Percentiles rank a stretch among this genome's conserved stretches.
These are phyloP conservation scores for Chamaedrilus cognettii DNA, from an alignment of 2,888 invertebrate genomes.

Conservation along the genomic window DNA sequence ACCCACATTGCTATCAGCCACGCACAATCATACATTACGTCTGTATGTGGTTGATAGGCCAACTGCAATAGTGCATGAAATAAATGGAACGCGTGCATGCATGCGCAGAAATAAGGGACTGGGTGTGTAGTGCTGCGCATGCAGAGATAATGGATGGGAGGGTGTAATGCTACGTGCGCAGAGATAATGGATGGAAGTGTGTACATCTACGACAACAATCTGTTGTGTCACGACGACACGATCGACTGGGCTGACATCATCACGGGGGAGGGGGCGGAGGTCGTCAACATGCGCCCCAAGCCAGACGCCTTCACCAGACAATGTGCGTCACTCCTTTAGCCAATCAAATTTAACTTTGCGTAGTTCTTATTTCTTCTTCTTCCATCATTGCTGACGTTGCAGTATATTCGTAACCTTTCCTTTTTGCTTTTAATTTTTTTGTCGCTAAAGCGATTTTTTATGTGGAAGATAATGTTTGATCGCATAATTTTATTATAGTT, in stretches of 20 bases:
- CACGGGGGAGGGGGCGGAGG: conserved; percentile 58
- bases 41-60: neutral
- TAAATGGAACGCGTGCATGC: neutral
- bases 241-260: conserved; percentile 93
- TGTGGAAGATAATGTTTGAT: too few relatives aligned
- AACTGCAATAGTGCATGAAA: neutral
- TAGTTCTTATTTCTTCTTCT: too few relatives aligned
- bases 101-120: too few relatives aligned
- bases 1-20: too few relatives aligned
- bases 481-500: too few relatives aligned
- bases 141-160: too few relatives aligned
- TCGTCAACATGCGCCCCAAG: neutral
- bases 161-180: conserved; percentile 53
- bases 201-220: conserved; percentile 90
- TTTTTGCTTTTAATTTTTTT: too few relatives aligned
- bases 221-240: conserved; percentile 88
- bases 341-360: too few relatives aligned
- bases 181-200: conserved; percentile 91
- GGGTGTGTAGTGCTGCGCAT: too few relatives aligned
- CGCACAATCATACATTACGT: neutral
- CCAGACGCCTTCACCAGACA: neutral
- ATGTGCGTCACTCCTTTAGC: conserved; percentile 5
- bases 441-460: too few relatives aligned
- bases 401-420: too few relatives aligned
- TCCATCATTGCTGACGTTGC: too few relatives aligned